These are phyloP conservation scores for Malurus elegans DNA, from an alignment of 2,113 vertebrate genomes.

Conservation along the genomic window DNA sequence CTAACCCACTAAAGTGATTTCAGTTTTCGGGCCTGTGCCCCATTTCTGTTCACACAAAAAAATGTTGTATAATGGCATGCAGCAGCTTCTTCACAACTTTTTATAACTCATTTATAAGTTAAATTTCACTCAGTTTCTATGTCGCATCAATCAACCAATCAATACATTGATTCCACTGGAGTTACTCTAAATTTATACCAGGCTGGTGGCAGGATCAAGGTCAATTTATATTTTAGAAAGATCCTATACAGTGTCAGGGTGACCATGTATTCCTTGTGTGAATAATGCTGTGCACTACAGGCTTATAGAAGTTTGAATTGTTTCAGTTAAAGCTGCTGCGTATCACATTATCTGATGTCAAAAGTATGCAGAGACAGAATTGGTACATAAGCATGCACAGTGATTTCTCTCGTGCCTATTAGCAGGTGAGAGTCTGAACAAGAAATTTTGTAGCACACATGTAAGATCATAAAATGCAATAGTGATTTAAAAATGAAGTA, in stretches of 20 bases:
- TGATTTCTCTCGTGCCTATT: background rate
- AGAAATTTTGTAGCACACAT: background rate
- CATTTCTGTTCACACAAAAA: background rate
- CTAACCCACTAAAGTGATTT: background rate
- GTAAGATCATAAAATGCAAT: background rate
- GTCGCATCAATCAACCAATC: background rate
- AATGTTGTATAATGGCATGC: background rate
- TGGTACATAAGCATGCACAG: background rate
- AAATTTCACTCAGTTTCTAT: background rate
- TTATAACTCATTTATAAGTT: background rate
- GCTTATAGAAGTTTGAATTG: background rate
- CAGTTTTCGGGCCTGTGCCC: background rate
- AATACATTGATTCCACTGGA: background rate
- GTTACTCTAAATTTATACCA: background rate
- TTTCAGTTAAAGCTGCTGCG: background rate
- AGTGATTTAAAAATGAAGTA: background rate
- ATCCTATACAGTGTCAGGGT: background rate
- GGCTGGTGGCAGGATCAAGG: background rate
- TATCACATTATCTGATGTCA: background rate
- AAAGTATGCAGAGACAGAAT: too few species aligned
- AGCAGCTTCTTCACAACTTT: background rate
- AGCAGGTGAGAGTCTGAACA: background rate
- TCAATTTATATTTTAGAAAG: background rate
- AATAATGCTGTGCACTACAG: background rate
- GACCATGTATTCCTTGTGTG: background rate